Conservation (phyloP, 1,140 invertebrate genomes). For the Drosophila triauraria region DNA sequence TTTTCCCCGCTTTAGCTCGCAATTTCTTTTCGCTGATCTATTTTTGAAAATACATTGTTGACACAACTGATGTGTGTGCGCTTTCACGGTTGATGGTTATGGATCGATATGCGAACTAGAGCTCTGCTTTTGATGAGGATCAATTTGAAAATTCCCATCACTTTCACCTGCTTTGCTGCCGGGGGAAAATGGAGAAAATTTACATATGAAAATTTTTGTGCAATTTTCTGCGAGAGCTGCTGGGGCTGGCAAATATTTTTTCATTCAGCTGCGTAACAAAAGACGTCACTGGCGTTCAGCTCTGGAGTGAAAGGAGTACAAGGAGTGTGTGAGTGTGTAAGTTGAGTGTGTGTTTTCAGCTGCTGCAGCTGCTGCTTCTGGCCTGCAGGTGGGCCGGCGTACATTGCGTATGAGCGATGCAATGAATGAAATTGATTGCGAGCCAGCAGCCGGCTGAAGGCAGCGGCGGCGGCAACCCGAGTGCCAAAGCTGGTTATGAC, state of each 20-base stretch:
- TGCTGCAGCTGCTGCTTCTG: constrained; percentile 17
- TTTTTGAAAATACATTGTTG: constrained; percentile 5
- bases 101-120: constrained; percentile 39
- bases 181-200: constrained; percentile 42
- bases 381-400: constrained; percentile 26
- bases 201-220: constrained; percentile 63
- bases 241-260: constrained; percentile 63
- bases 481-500: constrained; percentile 44
- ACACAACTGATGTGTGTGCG: not conserved
- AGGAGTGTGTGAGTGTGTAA: constrained; percentile 1
- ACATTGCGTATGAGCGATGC: constrained; percentile 53
- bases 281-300: constrained; percentile 27
- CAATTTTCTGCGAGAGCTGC: constrained; percentile 51
- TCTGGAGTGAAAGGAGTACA: constrained; percentile 4
- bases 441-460: not conserved
- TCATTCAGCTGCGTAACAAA: constrained; percentile 49
- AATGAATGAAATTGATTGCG: constrained; percentile 73
- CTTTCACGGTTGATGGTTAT: not conserved
- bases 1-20: not conserved
- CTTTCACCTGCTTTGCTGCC: constrained; percentile 10
- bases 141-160: constrained; percentile 13
- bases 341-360: constrained; percentile 28
- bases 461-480: constrained; percentile 12
- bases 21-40: not conserved
- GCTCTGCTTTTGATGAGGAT: constrained; percentile 8